A percentile compares a stretch with the other conserved stretches of the same genome.
These are phyloP conservation scores for Sebastes dallii DNA, from an alignment of 2,797 vertebrate species.

Conservation along the genomic window DNA sequence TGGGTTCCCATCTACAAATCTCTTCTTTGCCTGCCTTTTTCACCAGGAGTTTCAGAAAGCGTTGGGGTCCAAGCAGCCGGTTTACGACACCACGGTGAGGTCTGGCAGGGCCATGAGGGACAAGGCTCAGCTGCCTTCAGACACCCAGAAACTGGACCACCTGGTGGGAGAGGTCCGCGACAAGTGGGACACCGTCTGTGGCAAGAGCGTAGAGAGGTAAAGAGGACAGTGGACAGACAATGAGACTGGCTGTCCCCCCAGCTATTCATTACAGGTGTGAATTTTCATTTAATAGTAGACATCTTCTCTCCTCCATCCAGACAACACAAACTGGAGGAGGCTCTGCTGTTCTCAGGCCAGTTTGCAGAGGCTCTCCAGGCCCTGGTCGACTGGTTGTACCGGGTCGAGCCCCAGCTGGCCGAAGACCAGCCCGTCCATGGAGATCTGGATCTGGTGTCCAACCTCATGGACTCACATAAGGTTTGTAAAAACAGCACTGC, in stretches of 20 bases:
- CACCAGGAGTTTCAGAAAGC: conserved; percentile 97
- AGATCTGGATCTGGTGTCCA: conserved; percentile 97
- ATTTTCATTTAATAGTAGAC: not conserved
- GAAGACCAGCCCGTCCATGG: conserved; percentile 97
- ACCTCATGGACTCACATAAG: conserved; percentile 98
- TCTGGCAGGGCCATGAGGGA: conserved; percentile 95
- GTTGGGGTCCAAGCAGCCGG: conserved; percentile 95
- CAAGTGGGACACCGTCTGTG: conserved; percentile 99
- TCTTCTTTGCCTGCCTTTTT: not conserved
- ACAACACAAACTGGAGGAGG: conserved; percentile 99
- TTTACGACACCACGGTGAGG: conserved; percentile 96
- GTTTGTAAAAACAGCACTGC: conserved; percentile 64
- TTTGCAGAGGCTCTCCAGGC: conserved; percentile 98
- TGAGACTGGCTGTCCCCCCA: not conserved
- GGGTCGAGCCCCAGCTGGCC: conserved; percentile 94
- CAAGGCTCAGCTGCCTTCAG: conserved; percentile 90
- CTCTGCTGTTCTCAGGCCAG: conserved; percentile 97
- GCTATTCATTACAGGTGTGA: not conserved
- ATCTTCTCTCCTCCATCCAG: conserved; percentile 70
- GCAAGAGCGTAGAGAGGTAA: conserved; percentile 98
- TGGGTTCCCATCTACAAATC: not conserved
- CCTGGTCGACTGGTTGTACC: conserved; percentile 97
- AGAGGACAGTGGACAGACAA: not conserved
- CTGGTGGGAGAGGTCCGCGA: conserved; percentile 95
- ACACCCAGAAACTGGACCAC: conserved; percentile 94